These are phyloP conservation scores for Eulemur coronatus DNA, from an alignment of 2,797 vertebrate species.

Conservation along the genomic window DNA sequence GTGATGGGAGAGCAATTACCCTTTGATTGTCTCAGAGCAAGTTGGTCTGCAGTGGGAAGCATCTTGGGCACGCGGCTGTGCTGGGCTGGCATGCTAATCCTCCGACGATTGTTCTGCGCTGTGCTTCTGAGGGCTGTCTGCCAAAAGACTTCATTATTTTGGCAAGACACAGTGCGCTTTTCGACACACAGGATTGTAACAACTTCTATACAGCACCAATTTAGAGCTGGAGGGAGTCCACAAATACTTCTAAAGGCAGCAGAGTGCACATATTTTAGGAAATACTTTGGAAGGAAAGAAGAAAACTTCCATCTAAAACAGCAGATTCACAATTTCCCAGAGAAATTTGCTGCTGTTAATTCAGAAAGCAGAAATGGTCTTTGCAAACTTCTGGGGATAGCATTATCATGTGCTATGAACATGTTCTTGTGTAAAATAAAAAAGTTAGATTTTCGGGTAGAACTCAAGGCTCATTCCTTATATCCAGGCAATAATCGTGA, in stretches of 20 bases:
- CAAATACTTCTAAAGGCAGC: neutral
- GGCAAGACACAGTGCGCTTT: neutral
- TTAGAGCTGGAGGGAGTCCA: constrained; percentile 18
- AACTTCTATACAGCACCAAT: constrained; percentile 23
- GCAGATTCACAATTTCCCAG: neutral
- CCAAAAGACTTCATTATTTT: neutral
- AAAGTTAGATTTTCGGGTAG: neutral
- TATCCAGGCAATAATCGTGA: neutral
- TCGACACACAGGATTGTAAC: neutral
- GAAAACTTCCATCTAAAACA: neutral
- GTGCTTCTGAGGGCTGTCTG: neutral
- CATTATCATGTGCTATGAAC: neutral
- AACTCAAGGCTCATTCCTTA: neutral
- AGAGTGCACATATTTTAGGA: neutral
- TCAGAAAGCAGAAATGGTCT: neutral
- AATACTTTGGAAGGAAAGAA: neutral
- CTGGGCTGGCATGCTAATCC: fast-evolving
- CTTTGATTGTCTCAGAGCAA: neutral
- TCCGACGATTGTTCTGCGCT: neutral
- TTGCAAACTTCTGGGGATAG: neutral
- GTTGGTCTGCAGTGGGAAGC: neutral
- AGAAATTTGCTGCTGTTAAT: neutral
- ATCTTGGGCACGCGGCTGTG: neutral
- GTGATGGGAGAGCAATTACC: neutral
- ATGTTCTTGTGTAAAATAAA: neutral